phyloP scores from a whole-genome alignment of 2,888 invertebrate species.

The Apodemia zela region DNA sequence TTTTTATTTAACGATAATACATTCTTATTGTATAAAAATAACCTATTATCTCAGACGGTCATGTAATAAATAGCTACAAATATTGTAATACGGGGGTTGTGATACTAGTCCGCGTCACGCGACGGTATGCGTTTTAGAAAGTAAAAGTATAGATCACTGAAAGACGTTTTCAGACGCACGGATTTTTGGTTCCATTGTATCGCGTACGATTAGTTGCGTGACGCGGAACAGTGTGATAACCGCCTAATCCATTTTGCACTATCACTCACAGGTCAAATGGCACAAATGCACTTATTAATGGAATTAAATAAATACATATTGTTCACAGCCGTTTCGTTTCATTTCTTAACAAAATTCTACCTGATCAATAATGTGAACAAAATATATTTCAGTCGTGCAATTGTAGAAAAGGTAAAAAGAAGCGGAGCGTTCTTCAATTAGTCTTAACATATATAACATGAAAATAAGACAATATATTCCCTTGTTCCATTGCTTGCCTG shows the following conservation, averaged over 20 bases:
- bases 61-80: conserved; percentile 21
- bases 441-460: background rate
- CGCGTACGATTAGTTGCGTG: too few relatives aligned
- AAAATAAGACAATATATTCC: too few relatives aligned
- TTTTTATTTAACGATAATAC: conserved; percentile 37
- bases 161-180: too few relatives aligned
- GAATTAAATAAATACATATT: conserved; percentile 39
- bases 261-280: conserved; percentile 25
- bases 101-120: too few relatives aligned
- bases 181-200: too few relatives aligned
- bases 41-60: conserved; percentile 48
- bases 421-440: background rate
- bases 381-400: conserved; percentile 13
- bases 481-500: too few relatives aligned
- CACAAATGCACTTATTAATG: conserved; percentile 22
- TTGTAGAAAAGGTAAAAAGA: conserved; percentile 2
- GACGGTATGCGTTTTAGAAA: too few relatives aligned
- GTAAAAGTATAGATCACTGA: too few relatives aligned
- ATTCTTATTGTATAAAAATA: conserved; percentile 46
- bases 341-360: background rate
- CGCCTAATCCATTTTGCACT: conserved; percentile 8
- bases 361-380: conserved; percentile 26
- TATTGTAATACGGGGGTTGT: background rate
- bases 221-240: too few relatives aligned
- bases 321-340: conserved; percentile 51